Conservation (phyloP, 2,113 vertebrate species). For the Atherinomorus stipes region DNA sequence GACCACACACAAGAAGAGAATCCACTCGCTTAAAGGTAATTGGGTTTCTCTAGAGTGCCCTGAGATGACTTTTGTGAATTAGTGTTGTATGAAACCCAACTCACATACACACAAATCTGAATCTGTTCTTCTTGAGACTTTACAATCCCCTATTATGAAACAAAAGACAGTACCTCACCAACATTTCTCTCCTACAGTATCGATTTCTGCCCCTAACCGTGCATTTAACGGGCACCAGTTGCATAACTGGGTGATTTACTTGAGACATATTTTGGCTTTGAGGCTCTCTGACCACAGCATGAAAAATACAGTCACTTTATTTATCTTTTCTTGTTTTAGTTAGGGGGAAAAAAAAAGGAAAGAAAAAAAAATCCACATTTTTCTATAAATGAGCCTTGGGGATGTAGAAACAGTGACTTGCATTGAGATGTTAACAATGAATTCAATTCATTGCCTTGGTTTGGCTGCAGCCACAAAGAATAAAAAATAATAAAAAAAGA, state of each 20-base stretch:
- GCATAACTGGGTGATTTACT: constrained; percentile 60
- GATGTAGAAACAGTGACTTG: constrained; percentile 39
- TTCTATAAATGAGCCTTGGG: constrained; percentile 54
- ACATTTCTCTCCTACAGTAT: constrained; percentile 41
- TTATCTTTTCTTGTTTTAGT: constrained; percentile 60
- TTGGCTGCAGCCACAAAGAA: constrained; percentile 55
- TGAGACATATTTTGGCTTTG: constrained; percentile 59
- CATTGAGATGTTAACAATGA: constrained; percentile 64
- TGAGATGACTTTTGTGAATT: not conserved
- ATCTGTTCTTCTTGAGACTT: constrained; percentile 15
- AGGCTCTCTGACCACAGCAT: constrained; percentile 40
- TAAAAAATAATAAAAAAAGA: constrained; percentile 34
- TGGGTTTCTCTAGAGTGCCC: too few relatives aligned
- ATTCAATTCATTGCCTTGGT: constrained; percentile 65
- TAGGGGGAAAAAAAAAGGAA: constrained; percentile 38
- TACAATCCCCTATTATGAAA: constrained; percentile 34
- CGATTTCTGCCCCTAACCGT: constrained; percentile 41
- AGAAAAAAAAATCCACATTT: constrained; percentile 63
- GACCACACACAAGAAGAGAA: constrained; percentile 34
- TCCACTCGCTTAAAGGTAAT: not conserved
- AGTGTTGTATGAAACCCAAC: not conserved
- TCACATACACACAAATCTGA: constrained; percentile 5
- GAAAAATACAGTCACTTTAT: constrained; percentile 56
- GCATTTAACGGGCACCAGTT: constrained; percentile 44
- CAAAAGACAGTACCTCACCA: constrained; percentile 3